A percentile compares a stretch with the other conserved stretches of the same genome.
Conservation (phyloP, 2,888 invertebrate species). For the Hemaris fuciformis region DNA sequence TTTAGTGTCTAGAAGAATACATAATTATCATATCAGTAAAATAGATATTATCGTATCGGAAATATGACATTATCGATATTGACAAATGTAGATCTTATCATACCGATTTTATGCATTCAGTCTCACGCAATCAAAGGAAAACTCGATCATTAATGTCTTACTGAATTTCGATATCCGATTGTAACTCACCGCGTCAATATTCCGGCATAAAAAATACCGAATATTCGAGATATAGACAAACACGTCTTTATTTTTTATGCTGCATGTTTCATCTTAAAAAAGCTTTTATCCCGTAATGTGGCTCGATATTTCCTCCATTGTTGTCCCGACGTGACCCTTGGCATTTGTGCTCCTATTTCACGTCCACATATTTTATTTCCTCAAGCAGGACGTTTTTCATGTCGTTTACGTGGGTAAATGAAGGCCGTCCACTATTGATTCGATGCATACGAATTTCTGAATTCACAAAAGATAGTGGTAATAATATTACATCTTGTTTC, state of each 20-base stretch:
- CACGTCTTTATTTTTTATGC: not conserved
- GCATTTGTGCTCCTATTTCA: slow-evolving; percentile 45
- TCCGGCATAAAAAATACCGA: not conserved
- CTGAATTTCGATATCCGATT: no score
- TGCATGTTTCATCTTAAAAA: not conserved
- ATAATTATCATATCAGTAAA: no score
- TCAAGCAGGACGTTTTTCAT: slow-evolving; percentile 22
- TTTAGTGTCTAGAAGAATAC: no score
- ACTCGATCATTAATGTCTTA: no score
- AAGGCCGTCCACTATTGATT: not conserved
- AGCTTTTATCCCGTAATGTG: slow-evolving; percentile 4
- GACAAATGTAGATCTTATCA: no score
- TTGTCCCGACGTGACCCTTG: slow-evolving; percentile 52
- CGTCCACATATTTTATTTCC: slow-evolving; percentile 39
- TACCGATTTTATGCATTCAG: no score
- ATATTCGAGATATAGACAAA: not conserved
- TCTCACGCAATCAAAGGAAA: no score
- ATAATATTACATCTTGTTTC: not conserved
- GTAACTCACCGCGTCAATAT: no score
- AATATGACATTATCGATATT: no score
- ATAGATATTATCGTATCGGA: no score
- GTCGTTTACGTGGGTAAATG: not conserved
- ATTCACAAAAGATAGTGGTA: not conserved
- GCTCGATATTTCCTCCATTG: slow-evolving; percentile 51
- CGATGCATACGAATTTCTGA: not conserved